Evolutionary conservation across 2,888 invertebrate species (phyloP).

Genomic region (Argyresthia albistria): DNA sequence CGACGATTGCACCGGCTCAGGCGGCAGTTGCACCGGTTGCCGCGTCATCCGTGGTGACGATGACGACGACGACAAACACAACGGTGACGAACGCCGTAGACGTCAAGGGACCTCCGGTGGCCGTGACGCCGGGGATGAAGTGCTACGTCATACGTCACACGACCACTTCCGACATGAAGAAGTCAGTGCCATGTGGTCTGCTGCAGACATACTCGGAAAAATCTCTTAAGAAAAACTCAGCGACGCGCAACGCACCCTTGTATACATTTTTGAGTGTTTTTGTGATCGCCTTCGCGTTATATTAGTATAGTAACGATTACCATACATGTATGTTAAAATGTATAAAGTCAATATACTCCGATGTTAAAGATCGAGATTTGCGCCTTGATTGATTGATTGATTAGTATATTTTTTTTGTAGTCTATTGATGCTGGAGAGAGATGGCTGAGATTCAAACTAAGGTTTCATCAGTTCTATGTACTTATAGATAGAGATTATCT

Average conservation of each 20-base stretch:
- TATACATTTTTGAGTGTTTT: conserved; percentile 32
- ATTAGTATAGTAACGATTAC: background rate
- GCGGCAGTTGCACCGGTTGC: background rate
- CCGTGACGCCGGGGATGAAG: conserved; percentile 52
- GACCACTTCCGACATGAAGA: conserved; percentile 34
- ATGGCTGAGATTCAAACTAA: too few relatives aligned
- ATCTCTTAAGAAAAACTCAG: conserved; percentile 43
- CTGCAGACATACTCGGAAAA: conserved; percentile 49
- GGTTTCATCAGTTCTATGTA: too few relatives aligned
- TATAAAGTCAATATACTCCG: too few relatives aligned
- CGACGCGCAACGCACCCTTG: conserved; percentile 31
- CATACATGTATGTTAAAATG: too few relatives aligned
- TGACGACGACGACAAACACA: conserved; percentile 43
- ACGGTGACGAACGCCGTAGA: conserved; percentile 51
- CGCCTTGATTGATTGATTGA: too few relatives aligned
- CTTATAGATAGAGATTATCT: too few relatives aligned
- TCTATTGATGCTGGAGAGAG: too few relatives aligned
- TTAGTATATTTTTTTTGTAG: too few relatives aligned
- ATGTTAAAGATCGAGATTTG: too few relatives aligned
- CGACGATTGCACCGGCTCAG: too few relatives aligned
- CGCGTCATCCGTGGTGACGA: conserved; percentile 29
- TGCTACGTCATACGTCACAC: conserved; percentile 45
- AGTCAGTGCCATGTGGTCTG: conserved; percentile 43
- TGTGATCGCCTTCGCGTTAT: background rate
- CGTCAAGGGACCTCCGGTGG: conserved; percentile 47